These are phyloP conservation scores for Syngnathus scovelli DNA, from an alignment of 2,113 vertebrate genomes.

Conservation along the genomic window DNA sequence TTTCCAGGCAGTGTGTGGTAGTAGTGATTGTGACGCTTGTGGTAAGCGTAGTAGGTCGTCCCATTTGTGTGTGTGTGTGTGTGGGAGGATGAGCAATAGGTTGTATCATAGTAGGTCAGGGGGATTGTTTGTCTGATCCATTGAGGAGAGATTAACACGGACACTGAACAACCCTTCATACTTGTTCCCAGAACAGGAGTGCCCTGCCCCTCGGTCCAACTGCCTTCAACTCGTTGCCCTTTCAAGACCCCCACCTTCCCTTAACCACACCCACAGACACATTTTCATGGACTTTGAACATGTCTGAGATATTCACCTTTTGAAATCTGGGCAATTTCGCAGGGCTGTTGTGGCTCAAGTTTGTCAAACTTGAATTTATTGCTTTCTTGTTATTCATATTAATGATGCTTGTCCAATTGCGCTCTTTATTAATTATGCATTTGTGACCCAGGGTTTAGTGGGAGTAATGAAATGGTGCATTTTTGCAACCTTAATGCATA, in stretches of 20 bases:
- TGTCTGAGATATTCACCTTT: slow-evolving; percentile 3
- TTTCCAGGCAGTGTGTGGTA: slow-evolving; percentile 11
- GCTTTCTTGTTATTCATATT: not conserved
- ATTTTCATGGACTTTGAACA: slow-evolving; percentile 17
- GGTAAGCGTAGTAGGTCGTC: slow-evolving; percentile 28
- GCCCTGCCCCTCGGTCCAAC: slow-evolving; percentile 29
- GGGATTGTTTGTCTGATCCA: slow-evolving; percentile 65
- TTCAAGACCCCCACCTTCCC: slow-evolving; percentile 12
- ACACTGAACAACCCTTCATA: slow-evolving; percentile 49
- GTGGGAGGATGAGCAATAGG: slow-evolving; percentile 27
- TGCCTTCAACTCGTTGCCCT: slow-evolving; percentile 27
- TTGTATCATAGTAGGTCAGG: slow-evolving; percentile 57
- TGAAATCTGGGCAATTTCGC: slow-evolving; percentile 8
- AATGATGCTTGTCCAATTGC: not conserved
- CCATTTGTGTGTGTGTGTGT: slow-evolving; percentile 11
- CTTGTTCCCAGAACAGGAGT: slow-evolving; percentile 33
- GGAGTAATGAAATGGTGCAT: not conserved
- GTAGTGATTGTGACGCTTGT: not conserved
- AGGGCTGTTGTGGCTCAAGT: not conserved
- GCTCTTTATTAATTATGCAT: not conserved
- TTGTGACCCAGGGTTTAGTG: not conserved
- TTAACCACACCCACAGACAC: slow-evolving; percentile 29
- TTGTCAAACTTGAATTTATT: not conserved
- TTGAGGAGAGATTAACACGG: slow-evolving; percentile 54
- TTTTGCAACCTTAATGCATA: not conserved